Evolutionary conservation across 2,113 vertebrate genomes (phyloP), one percentile per base, ranked within the genome.

Genomic region (Xiphias gladius): DNA sequence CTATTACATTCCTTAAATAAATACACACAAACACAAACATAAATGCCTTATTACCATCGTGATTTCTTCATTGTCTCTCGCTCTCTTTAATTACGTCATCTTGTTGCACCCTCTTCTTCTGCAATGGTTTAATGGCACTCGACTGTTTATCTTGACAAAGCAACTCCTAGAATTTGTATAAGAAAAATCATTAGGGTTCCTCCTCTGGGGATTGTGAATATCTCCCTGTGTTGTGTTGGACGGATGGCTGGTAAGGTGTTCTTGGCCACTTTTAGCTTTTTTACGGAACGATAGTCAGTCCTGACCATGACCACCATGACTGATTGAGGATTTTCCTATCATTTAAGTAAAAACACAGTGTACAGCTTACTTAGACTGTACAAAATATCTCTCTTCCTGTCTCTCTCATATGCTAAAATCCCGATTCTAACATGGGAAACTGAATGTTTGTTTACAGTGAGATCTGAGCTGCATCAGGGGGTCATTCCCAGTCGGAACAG

Each of bases 381-480:
- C 2, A 52, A 52, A n/a, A 50, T 48, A 48, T 19, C 3, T 22
- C 22, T 20, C 16, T 5, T 50, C 7, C 19, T 7, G 5, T 50
- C 48, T 3, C n/a, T 57, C 22, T 81, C n/a, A 24, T 16, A n/a
- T 37, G 14, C 24, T 26, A 6, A 11, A 17, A 43, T 30, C 43
- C 41, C 26, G 46, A 63, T 58, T 41, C 61, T 6, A 73, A 85
- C 82, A 90, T 93, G 91, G 86, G 86, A 93, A 93, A 84, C 39
- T 76, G 64, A 30, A 5, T 76, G 66, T 85, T 84, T 91, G 87
- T 88, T 90, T 90, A 89, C 46, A 39, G 63, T 22, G 57, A 50
- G 82, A 73, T 80, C 8, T 32, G 55, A 68, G 69, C 73, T 73
- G 13, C 24, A 10, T 26, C 14, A n/a, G 52, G 79, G 28, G 73